These are phyloP conservation scores for Caenorhabditis brenneri DNA, from an alignment of 1,140 invertebrate species.

Conservation along the genomic window DNA sequence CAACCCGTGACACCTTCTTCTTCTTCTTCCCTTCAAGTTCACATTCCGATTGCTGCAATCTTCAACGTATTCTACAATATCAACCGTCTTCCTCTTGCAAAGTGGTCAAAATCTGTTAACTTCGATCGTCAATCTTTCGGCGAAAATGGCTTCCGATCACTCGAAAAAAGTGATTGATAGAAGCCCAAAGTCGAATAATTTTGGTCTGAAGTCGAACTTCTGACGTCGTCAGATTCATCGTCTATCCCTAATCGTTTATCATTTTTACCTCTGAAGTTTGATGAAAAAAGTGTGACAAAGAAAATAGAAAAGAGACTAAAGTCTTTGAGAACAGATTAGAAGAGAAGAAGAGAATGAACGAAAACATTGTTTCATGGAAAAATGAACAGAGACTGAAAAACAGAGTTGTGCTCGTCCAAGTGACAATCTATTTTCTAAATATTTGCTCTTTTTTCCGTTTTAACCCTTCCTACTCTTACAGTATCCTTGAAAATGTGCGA, in stretches of 20 bases:
- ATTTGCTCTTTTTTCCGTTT: not conserved
- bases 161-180: conserved; percentile 21
- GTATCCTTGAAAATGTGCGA: not conserved
- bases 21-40: not conserved
- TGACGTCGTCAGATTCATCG: not conserved
- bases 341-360: not conserved
- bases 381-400: not conserved
- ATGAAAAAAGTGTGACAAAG: not conserved
- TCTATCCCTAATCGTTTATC: not conserved
- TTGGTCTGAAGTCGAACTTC: conserved; percentile 34
- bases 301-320: not conserved
- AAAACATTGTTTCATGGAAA: no score
- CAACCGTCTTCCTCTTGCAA: not conserved
- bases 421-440: not conserved
- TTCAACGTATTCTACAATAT: not conserved
- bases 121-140: conserved; percentile 16
- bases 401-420: not conserved
- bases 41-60: conserved; percentile 2
- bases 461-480: not conserved
- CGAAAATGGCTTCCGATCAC: not conserved
- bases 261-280: not conserved
- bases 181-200: conserved; percentile 24
- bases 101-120: not conserved
- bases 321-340: not conserved
- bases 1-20: not conserved